phyloP scores from a whole-genome alignment of 2,113 vertebrate genomes.

The Xenopus tropicalis region UCB_Xtro_10.0 CM004445.2:28204001-28204500 shows the following conservation, averaged over 20 bases:
- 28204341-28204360: conserved; percentile 47
- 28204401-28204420: conserved; percentile 63
- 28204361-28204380: conserved; percentile 54
- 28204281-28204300: conserved; percentile 65
- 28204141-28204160: conserved; percentile 42
- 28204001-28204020: conserved; percentile 16
- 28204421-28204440: conserved; percentile 63
- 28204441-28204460: conserved; percentile 68
- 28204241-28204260: conserved; percentile 58
- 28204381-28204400: conserved; percentile 70
- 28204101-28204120: conserved; percentile 61
- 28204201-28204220: conserved; percentile 43
- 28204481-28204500: conserved; percentile 66
- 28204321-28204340: conserved; percentile 55
- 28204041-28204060: conserved; percentile 22
- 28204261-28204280: conserved; percentile 59
- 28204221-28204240: conserved; percentile 49
- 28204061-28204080: conserved; percentile 1
- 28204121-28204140: conserved; percentile 37
- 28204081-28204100: conserved; percentile 50
- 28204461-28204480: conserved; percentile 69
- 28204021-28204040: conserved; percentile 14
- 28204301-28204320: conserved; percentile 55
- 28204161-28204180: conserved; percentile 11
- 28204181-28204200: conserved; percentile 46